A percentile compares a stretch with the other conserved stretches of the same genome.
phyloP scores from a whole-genome alignment of 2,113 vertebrate species.

The Malurus cyaneus region DNA sequence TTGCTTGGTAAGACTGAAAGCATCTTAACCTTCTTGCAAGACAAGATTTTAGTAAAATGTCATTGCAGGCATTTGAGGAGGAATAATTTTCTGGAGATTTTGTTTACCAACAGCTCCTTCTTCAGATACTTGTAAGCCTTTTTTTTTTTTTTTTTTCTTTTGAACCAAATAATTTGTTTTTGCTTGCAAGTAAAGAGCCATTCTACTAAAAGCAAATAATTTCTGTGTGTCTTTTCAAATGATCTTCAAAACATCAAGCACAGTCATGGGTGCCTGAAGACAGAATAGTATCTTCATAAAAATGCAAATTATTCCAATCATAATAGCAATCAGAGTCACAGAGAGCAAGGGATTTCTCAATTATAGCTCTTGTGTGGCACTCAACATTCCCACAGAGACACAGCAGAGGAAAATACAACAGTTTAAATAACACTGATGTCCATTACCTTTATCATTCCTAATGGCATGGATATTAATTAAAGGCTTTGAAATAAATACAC shows the following conservation, averaged over 20 bases:
- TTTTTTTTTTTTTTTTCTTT: background rate
- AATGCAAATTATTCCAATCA: slow-evolving; percentile 47
- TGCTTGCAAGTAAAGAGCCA: background rate
- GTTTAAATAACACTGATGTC: slow-evolving; percentile 3
- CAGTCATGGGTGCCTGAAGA: slow-evolving; percentile 5
- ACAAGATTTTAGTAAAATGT: background rate
- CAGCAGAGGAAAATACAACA: slow-evolving; percentile 2
- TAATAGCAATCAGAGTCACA: slow-evolving; percentile 23
- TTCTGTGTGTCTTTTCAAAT: slow-evolving; percentile 31
- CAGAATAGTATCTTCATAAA: slow-evolving; percentile 43
- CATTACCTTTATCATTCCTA: slow-evolving; percentile 6
- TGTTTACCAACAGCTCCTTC: background rate
- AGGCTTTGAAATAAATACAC: background rate
- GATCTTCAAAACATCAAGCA: slow-evolving; percentile 22
- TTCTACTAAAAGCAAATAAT: slow-evolving; percentile 26
- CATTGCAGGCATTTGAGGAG: background rate
- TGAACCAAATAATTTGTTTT: background rate
- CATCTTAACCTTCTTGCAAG: background rate
- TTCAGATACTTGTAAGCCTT: background rate
- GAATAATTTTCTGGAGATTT: background rate
- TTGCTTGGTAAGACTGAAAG: background rate
- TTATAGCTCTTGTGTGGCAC: slow-evolving; percentile 14
- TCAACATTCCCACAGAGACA: slow-evolving; percentile 13
- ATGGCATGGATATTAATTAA: slow-evolving; percentile 13
- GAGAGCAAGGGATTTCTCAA: slow-evolving; percentile 32